Evolutionary conservation across 1,140 invertebrate genomes (phyloP), one percentile per base, ranked within the genome.

Genomic region (Brachionus koreanus): DNA sequence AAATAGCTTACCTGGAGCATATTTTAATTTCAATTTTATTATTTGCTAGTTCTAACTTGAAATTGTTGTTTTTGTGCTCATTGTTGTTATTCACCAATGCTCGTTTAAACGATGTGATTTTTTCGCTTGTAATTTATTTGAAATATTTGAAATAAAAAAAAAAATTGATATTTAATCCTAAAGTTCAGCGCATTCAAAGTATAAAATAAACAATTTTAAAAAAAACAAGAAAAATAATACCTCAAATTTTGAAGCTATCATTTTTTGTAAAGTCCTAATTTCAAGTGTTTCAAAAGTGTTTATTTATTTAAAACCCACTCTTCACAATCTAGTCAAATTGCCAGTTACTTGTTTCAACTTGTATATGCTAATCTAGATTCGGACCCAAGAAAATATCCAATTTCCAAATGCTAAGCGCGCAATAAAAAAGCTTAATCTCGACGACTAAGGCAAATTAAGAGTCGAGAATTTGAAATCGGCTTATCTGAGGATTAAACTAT

Each of bases 141-240:
- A 65, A 65, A 65, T 65, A 65, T 65, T 65, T 65, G 25, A 65
- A 65, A 65, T 13, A 65, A 23, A 33, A 65, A n/a, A 65, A 37
- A 65, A 65, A 65, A 65, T 65, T 65, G 63, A 65, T 65, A 65
- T 65, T 65, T 65, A 65, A 65, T 65, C 63, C 63, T 65, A 65
- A 65, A 65, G 63, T 65, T 65, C 63, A 65, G 12, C 33, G 25
- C 33, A 33, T 33, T 65, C 33, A 33, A 65, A 65, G 3, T 35
- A 35, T 25, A 65, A 65, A 65, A 65, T 37, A 65, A 65, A 65
- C 63, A 65, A 65, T 65, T 65, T 65, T 3, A 29, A 65, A 65
- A 65, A 65, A 65, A 65, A 65, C 33, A 57, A 57, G 49, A 57
- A 57, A 57, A 57, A 57, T 57, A 57, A 57, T 57, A 57, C 63